A percentile compares a stretch with the other conserved stretches of the same genome.
These are phyloP conservation scores for Leptinotarsa haldemani DNA, from an alignment of 2,888 invertebrate genomes.

Conservation along the genomic window DNA sequence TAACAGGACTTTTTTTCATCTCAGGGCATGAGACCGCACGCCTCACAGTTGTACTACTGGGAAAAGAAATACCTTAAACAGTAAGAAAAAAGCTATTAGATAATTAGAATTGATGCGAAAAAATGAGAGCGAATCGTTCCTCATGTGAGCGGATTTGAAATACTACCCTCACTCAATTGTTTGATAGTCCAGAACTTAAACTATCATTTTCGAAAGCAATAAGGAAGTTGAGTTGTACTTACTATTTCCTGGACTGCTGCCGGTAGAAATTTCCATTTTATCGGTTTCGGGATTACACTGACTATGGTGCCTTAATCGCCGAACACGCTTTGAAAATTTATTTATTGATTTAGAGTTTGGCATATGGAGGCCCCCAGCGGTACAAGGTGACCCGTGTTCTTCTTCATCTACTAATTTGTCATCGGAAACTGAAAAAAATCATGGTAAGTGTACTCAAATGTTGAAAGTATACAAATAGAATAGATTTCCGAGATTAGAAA, in stretches of 20 bases:
- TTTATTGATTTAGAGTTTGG: slow-evolving; percentile 70
- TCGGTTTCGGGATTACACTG: slow-evolving; percentile 71
- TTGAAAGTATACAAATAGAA: too few relatives aligned
- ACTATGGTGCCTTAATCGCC: slow-evolving; percentile 73
- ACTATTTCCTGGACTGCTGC: slow-evolving; percentile 66
- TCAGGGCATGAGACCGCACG: slow-evolving; percentile 77
- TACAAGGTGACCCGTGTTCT: slow-evolving; percentile 69
- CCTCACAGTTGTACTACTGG: slow-evolving; percentile 65
- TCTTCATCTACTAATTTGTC: slow-evolving; percentile 64
- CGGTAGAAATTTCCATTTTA: slow-evolving; percentile 59
- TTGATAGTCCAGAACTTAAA: neutral
- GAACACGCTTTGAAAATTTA: slow-evolving; percentile 70
- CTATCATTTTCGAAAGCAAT: neutral
- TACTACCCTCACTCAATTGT: too few relatives aligned
- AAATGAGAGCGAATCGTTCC: neutral
- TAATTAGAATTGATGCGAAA: neutral
- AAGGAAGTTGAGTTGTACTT: slow-evolving; percentile 24
- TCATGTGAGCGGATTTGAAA: too few relatives aligned
- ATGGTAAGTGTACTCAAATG: slow-evolving; percentile 25
- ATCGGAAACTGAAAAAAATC: slow-evolving; percentile 33
- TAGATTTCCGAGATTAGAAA: too few relatives aligned
- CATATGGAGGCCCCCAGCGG: slow-evolving; percentile 73
- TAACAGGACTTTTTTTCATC: slow-evolving; percentile 66
- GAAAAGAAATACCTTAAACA: slow-evolving; percentile 45
- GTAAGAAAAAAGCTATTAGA: slow-evolving; percentile 1